Percentiles rank a stretch among this genome's conserved stretches.
These are phyloP conservation scores for Cygnus atratus DNA, from an alignment of 2,113 vertebrate species.

Conservation along the genomic window DNA sequence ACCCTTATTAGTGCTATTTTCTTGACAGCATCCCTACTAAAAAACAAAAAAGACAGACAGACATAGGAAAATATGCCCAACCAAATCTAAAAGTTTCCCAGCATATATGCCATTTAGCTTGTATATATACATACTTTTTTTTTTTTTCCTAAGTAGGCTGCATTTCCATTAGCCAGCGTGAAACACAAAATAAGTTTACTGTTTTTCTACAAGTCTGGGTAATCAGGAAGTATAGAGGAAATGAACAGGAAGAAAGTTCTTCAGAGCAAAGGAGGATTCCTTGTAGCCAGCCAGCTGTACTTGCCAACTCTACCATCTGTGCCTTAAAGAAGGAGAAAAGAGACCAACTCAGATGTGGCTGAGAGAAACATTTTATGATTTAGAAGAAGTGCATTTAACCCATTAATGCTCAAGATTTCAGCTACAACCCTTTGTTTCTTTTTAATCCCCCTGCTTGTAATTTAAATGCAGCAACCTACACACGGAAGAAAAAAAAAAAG, in stretches of 20 bases:
- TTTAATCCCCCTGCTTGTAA: background rate
- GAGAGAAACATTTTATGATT: conserved; percentile 4
- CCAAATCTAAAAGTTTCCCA: background rate
- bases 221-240: conserved; percentile 44
- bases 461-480: background rate
- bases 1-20: conserved; percentile 42
- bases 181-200: background rate
- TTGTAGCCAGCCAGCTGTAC: conserved; percentile 52
- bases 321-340: conserved; percentile 44
- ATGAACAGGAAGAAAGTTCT: conserved; percentile 59
- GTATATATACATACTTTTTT: background rate
- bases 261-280: conserved; percentile 63
- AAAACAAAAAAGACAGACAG: background rate
- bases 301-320: conserved; percentile 64
- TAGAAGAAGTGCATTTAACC: conserved; percentile 31
- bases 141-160: background rate
- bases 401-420: background rate
- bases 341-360: conserved; percentile 34
- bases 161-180: background rate
- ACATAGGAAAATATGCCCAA: background rate
- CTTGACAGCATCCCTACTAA: conserved; percentile 18
- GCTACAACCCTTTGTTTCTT: background rate
- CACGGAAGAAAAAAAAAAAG: background rate
- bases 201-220: background rate
- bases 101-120: background rate